These are phyloP conservation scores for Gerris buenoi DNA, from an alignment of 1,140 invertebrate genomes.

Conservation along the genomic window DNA sequence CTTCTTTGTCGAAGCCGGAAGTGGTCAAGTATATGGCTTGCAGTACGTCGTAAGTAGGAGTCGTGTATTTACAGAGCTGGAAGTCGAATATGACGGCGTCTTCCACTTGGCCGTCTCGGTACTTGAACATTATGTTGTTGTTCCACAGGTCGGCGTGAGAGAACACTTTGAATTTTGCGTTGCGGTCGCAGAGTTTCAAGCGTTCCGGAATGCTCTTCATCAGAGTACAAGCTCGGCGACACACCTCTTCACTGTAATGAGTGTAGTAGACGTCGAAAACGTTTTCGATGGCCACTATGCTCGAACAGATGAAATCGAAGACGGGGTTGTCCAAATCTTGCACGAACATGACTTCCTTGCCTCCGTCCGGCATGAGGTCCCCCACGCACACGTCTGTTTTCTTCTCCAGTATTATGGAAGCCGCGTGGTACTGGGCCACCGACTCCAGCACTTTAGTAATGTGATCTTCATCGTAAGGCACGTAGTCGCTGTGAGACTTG, in stretches of 20 bases:
- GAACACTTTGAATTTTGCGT: conserved; percentile 4
- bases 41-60: conserved; percentile 9
- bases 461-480: conserved; percentile 4
- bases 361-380: neutral
- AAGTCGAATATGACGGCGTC: conserved; percentile 3
- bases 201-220: conserved; percentile 1
- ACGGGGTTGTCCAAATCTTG: conserved; percentile 1
- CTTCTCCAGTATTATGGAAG: conserved; percentile 7
- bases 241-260: neutral
- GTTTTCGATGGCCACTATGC: conserved; percentile 8
- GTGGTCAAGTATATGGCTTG: conserved; percentile 9
- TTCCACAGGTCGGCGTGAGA: conserved; percentile 5
- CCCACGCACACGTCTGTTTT: neutral
- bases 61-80: conserved; percentile 7
- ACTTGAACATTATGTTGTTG: conserved; percentile 12
- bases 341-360: conserved; percentile 6
- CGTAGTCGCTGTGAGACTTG: neutral
- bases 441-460: conserved; percentile 2
- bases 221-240: conserved; percentile 2
- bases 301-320: conserved; percentile 6
- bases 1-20: neutral
- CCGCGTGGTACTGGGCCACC: conserved; percentile 7
- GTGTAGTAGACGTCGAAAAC: conserved; percentile 7
- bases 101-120: neutral
- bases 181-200: neutral